These are phyloP conservation scores for Tenthredo mesomela DNA, from an alignment of 2,888 invertebrate species.

Conservation along the genomic window DNA sequence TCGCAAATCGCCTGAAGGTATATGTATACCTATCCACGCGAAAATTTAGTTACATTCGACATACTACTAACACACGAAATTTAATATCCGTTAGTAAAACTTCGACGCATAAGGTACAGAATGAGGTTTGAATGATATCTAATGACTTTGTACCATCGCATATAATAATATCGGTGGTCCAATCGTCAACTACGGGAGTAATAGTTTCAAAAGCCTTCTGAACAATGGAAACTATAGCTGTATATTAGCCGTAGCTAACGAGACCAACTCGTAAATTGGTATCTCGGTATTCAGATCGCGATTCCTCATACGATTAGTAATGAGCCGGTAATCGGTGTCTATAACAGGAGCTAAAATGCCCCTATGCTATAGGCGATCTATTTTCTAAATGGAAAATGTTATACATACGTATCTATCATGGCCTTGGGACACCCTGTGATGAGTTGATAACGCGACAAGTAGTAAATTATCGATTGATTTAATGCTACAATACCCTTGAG, in stretches of 20 bases:
- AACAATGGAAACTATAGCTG: neutral
- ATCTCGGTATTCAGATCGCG: conserved; percentile 14
- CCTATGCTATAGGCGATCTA: conserved; percentile 23
- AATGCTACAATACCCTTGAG: neutral
- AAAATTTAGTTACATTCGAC: neutral
- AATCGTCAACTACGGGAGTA: neutral
- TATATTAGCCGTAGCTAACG: neutral
- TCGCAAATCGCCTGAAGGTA: neutral
- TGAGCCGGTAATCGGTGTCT: conserved; percentile 30
- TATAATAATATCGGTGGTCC: neutral
- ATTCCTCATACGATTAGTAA: neutral
- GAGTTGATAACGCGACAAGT: conserved; percentile 9
- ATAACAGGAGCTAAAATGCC: conserved; percentile 8
- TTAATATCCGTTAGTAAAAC: neutral
- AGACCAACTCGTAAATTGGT: conserved; percentile 17
- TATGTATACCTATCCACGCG: neutral
- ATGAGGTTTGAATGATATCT: neutral
- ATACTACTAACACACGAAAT: neutral
- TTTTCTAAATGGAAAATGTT: conserved; percentile 36
- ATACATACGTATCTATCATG: neutral
- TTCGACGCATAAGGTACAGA: neutral
- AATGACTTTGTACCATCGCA: neutral
- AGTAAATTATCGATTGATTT: conserved; percentile 7
- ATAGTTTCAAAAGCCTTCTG: neutral
- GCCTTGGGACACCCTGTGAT: conserved; percentile 18